Evolutionary conservation across 2,888 invertebrate genomes (phyloP).

Genomic region (Apamea sordens): DNA sequence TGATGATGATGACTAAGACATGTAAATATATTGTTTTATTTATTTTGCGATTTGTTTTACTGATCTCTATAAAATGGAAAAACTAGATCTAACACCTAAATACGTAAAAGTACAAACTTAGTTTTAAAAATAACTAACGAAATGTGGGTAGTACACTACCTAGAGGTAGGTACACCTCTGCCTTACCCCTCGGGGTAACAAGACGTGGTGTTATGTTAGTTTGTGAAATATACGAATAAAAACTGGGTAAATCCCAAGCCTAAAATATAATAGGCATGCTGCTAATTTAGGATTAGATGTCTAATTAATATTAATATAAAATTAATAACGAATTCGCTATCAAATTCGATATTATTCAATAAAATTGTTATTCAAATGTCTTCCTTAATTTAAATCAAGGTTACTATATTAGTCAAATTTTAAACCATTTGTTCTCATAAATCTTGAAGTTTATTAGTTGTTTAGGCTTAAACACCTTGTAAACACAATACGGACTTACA

Average conservation of each 20-base stretch:
- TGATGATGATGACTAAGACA: too few relatives aligned
- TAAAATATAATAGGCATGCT: not conserved
- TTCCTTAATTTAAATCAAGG: constrained; percentile 21
- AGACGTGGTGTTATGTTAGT: not conserved
- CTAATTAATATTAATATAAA: not conserved
- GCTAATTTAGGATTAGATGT: not conserved
- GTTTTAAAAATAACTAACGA: not conserved
- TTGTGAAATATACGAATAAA: not conserved
- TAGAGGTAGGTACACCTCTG: not conserved
- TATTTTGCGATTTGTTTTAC: not conserved
- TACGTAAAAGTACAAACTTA: not conserved
- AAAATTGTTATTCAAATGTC: constrained; percentile 16
- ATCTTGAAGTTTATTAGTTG: not conserved
- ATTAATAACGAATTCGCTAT: not conserved
- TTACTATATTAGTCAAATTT: not conserved
- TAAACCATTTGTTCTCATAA: not conserved
- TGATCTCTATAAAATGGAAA: not conserved
- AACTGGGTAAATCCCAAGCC: not conserved
- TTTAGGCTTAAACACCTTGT: not conserved
- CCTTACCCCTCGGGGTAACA: not conserved
- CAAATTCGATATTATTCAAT: not conserved
- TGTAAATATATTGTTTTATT: not conserved
- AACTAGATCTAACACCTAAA: not conserved
- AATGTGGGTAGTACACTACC: not conserved
- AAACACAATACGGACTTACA: not conserved